Percentiles rank a stretch among this genome's conserved stretches.
phyloP scores from a whole-genome alignment of 1,140 invertebrate species.

The Lepidurus arcticus region DNA sequence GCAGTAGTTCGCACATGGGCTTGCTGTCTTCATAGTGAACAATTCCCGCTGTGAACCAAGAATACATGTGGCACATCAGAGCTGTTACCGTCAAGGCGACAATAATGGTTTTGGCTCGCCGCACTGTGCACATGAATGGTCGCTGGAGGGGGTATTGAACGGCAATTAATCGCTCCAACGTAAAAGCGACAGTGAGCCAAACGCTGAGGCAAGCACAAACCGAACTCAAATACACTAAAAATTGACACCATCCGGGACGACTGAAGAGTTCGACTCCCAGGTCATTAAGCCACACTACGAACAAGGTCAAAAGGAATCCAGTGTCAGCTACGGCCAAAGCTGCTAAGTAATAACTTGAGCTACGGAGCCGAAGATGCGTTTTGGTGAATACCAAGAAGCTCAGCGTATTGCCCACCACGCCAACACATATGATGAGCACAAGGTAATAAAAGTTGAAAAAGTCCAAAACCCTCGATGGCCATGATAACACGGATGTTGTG shows the following conservation, averaged over 20 bases:
- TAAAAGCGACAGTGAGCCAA: conserved; percentile 46
- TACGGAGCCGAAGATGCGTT: conserved; percentile 52
- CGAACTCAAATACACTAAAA: conserved; percentile 42
- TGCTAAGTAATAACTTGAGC: conserved; percentile 56
- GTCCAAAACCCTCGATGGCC: conserved; percentile 44
- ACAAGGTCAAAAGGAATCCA: conserved; percentile 49
- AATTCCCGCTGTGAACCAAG: conserved; percentile 41
- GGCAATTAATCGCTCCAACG: conserved; percentile 73
- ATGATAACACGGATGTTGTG: conserved; percentile 2
- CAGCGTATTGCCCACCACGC: conserved; percentile 52
- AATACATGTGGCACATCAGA: conserved; percentile 37
- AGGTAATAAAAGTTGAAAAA: conserved; percentile 52
- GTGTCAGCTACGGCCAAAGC: conserved; percentile 53
- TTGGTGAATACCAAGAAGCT: conserved; percentile 54
- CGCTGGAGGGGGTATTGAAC: conserved; percentile 67
- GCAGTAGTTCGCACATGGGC: conserved; percentile 45
- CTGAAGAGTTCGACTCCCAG: conserved; percentile 46
- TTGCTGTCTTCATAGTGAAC: conserved; percentile 40
- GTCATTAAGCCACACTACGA: conserved; percentile 52
- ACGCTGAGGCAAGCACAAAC: conserved; percentile 44
- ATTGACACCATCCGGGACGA: conserved; percentile 41
- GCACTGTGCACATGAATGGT: conserved; percentile 69
- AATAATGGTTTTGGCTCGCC: conserved; percentile 56
- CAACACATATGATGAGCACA: conserved; percentile 50
- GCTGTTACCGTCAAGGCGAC: conserved; percentile 38